Evolutionary conservation across 2,113 vertebrate species (phyloP).

Genomic region (Cygnus buccinator): DNA sequence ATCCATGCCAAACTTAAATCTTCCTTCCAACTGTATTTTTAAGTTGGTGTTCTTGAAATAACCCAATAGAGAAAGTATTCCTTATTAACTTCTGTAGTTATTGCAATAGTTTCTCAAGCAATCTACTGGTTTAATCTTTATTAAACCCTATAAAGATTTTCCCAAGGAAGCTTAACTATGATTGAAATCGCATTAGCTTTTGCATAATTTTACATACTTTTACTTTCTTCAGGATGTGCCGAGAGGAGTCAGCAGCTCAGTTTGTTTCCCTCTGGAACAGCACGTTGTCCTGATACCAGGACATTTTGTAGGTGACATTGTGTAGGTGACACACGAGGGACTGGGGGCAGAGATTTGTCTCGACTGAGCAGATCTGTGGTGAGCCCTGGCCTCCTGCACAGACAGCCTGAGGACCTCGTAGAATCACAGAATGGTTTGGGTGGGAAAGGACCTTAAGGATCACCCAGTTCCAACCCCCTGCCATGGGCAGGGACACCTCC

Average conservation of each 20-base stretch:
- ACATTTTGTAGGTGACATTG: not conserved
- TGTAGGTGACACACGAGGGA: not conserved
- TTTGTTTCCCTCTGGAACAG: not conserved
- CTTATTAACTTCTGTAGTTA: not conserved
- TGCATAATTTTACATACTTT: not conserved
- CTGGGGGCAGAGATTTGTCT: too few species aligned
- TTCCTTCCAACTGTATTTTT: not conserved
- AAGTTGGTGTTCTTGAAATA: not conserved
- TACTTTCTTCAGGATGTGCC: not conserved
- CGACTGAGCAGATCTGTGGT: rapidly evolving
- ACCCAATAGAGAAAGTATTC: not conserved
- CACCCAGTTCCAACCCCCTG: too few species aligned
- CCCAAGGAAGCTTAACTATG: not conserved
- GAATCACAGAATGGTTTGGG: too few species aligned
- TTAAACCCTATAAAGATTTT: not conserved
- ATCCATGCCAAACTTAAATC: not conserved
- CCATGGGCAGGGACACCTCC: too few species aligned
- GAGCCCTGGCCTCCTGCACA: not conserved
- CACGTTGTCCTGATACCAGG: rapidly evolving
- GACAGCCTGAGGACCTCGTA: not conserved
- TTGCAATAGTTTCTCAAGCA: not conserved
- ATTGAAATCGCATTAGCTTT: not conserved
- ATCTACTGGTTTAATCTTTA: not conserved
- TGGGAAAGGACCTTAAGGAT: too few species aligned
- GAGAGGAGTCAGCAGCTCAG: not conserved